Base-by-base conservation (phyloP, 1,140 invertebrate genomes). In the Lutraria rhynchaena region DNA sequence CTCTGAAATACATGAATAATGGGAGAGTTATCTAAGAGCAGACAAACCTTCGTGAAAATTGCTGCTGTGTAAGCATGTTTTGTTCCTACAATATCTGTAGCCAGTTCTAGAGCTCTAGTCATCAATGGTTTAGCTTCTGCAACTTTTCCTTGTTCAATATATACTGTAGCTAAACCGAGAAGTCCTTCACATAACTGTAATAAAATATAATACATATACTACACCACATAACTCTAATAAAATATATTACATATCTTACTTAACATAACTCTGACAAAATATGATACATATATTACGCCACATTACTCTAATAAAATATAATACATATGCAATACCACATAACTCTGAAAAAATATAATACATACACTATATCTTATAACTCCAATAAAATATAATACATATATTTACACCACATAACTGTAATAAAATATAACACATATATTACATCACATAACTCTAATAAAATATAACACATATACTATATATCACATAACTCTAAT, bases 51-150 rank as follows among this genome's bases (percentile, higher is more conserved):
- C 11, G 83, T 86, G 27, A 86, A 84, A 24, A 88, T 89, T 13
- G 85, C 78, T n/a, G 85, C 84, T 13, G 87, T 85, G 83, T 81
- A 89, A 51, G 87, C 83, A 55, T 89, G 88, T 71, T 74, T 77
- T 27, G 27, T 77, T 17, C 88, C 88, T 0, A 89, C 65, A 3
- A 89, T 83, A 37, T 85, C 78, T 7, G 82, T 84, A 3, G 88
- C 84, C 31, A 88, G 70, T 73, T 89, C 85, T 57, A 84, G 60
- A 37, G 85, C 69, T 71, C 87, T 61, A 19, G 83, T 67, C 70
- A 89, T 73, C 24, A 87, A 37, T 53, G 83, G 85, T 53, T 85
- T 86, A 0, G 87, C 75, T 35, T 85, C 75, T 24, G 33, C 49
- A 73, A 84, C 86, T 37, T 89, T 67, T 1, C 85, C 84, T 53